Conservation (phyloP, 2,113 vertebrate species). For the Chionis minor region DNA sequence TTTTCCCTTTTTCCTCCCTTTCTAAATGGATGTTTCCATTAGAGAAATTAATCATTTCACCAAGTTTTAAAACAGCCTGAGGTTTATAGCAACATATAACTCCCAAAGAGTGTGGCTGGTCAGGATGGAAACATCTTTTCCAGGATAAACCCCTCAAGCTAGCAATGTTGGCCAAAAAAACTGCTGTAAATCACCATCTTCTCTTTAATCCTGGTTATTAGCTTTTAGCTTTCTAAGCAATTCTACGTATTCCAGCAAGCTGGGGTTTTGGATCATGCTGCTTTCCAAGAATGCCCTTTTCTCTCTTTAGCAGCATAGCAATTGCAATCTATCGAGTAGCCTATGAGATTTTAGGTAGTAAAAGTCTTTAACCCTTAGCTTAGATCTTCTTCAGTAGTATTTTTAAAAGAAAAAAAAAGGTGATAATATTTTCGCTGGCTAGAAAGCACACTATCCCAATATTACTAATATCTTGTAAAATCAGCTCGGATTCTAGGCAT, state of each 20-base stretch:
- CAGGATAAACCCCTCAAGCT: neutral
- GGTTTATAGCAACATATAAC: neutral
- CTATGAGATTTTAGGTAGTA: neutral
- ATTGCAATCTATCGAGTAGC: neutral
- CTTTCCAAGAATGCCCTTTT: neutral
- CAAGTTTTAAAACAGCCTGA: neutral
- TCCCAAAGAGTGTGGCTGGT: accelerated
- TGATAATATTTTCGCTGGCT: neutral
- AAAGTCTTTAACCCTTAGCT: neutral
- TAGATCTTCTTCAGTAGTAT: neutral
- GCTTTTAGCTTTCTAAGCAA: neutral
- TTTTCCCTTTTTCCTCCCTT: neutral
- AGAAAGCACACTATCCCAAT: neutral
- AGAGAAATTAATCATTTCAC: neutral
- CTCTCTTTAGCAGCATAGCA: neutral
- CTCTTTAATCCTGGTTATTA: neutral
- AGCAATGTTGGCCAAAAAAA: neutral
- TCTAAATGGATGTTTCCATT: neutral
- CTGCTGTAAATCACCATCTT: neutral
- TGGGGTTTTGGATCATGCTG: neutral
- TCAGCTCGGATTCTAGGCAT: neutral
- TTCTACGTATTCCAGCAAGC: neutral
- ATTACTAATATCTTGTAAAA: neutral
- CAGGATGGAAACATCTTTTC: neutral
- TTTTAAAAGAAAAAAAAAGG: neutral